These are phyloP conservation scores for Otolemur crassicaudatus DNA, from an alignment of 2,797 vertebrate genomes.

Conservation along the genomic window DNA sequence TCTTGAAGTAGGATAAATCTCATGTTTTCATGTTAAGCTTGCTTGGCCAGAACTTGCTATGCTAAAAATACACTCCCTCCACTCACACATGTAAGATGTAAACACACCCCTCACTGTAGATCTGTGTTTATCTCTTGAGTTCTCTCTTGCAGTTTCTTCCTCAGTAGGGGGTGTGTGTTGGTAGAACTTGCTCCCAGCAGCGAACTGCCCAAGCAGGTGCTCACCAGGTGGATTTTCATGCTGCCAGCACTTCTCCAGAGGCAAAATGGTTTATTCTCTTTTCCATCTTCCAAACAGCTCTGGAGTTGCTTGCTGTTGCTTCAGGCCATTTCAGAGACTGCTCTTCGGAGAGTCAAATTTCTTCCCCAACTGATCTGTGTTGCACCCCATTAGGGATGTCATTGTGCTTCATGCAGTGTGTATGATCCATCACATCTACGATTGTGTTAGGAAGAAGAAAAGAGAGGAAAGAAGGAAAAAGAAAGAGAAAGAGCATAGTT, in stretches of 20 bases:
- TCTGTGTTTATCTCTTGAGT: conserved; percentile 25
- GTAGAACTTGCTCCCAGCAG: background rate
- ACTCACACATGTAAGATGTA: conserved; percentile 14
- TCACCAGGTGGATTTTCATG: background rate
- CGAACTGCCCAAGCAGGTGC: background rate
- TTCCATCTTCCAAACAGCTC: background rate
- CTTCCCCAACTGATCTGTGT: background rate
- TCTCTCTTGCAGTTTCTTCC: conserved; percentile 49
- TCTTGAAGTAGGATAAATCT: background rate
- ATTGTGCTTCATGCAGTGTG: background rate
- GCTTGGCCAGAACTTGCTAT: conserved; percentile 51
- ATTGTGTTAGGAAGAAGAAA: background rate
- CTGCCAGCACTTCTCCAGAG: background rate
- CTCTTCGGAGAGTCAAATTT: background rate
- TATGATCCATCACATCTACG: background rate
- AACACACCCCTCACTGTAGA: conserved; percentile 35
- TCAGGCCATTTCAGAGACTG: conserved; percentile 1
- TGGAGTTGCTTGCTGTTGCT: background rate
- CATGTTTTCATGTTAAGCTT: conserved; percentile 65
- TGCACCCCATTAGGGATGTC: background rate
- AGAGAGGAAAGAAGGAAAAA: background rate
- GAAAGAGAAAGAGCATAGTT: background rate
- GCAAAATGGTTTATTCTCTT: background rate
- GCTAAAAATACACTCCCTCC: conserved; percentile 71
- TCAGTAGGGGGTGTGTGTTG: background rate